Base-by-base conservation (phyloP, 1,140 invertebrate species). In the Ceratoteleas bidentatus region DNA sequence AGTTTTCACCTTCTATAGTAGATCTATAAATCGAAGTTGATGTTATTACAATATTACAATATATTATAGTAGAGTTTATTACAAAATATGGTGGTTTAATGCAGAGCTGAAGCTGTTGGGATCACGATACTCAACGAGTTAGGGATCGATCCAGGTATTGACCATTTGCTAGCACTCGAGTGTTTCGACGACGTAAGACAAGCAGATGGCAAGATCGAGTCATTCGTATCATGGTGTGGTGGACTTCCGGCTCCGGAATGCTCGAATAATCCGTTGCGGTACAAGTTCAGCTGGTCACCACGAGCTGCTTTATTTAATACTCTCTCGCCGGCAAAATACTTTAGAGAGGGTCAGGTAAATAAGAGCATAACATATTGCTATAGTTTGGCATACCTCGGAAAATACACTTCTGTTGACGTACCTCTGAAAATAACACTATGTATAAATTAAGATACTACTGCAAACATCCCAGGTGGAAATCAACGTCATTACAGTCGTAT, bases 251-350 rank as follows among this genome's bases (percentile, higher is more conserved):
- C 98, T 0, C 98, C 98, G 0, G 98, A 99, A 92, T 95, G 94
- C 86, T 99, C 98, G 3, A 95, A 96, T 85, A 99, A 99, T 91
- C 95, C 98, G 3, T 90, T 99, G 9, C 90, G 98, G 11, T 99
- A 99, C 91, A 99, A 99, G 89, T 99, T 99, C 89, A 99, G 97
- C 9, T 99, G 98, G 98, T 98, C 95, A 65, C 98, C 98, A 8
- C 92, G 95, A 40, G 97, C 97, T 6, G 97, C 98, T 0, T 90
- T 99, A 0, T 91, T 98, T 0, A 99, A 99, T 84, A 97, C 97
- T 0, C 91, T 99, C 3, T 95, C 95, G 13, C 94, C 95, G 2
- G 98, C 98, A 3, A 97, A 96, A 90, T 99, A 98, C 89, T 90
- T 98, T 9, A 93, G 95, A 68, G 94, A 96, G 88, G 97, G 96